Base-by-base conservation (phyloP, 2,113 vertebrate species). In the Turnix velox region DNA sequence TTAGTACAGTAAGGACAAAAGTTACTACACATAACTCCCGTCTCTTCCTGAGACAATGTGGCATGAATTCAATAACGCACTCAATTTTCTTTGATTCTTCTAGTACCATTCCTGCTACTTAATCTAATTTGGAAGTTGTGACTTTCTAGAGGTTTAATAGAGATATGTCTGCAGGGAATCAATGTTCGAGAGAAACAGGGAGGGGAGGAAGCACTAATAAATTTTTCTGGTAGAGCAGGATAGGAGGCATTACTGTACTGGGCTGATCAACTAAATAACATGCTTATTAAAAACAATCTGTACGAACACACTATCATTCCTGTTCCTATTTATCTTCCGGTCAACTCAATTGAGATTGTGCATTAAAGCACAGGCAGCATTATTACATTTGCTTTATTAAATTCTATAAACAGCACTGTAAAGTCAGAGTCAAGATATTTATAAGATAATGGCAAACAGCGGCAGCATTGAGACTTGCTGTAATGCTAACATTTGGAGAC, bases 41-140 rank as follows among this genome's bases (percentile, higher is more conserved):
- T 96, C 75, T 93, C 97, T 94, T 95, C 68, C 87, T 94, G 92
- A 98, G 95, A 97, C 95, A 96, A 92, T 92, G 97, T 95, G 97
- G 96, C 93, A 97, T 95, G 95, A 97, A 97, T 97, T 97, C 93
- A 97, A 96, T 96, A 95, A 81, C 69, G 39, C 84, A 95, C 97
- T 97, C 95, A 97, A 97, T 97, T 97, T 97, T 97, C 96, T 97
- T 95, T 97, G 91, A 97, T 96, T 97, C 89, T 94, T 94, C 93
- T 93, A 96, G 83, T 96, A 96, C 93, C 87, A 80, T 96, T 92
- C 82, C 95, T 96, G 90, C 95, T 97, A 95, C 93, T 97, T 97
- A 97, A 97, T 96, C 95, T 96, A 97, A 97, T 89, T 95, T 91
- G 96, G 97, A 98, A 98, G 95, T 96, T 96, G 96, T 96, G 96